phyloP scores from a whole-genome alignment of 1,140 invertebrate genomes.

The Bombus balteatus region DNA sequence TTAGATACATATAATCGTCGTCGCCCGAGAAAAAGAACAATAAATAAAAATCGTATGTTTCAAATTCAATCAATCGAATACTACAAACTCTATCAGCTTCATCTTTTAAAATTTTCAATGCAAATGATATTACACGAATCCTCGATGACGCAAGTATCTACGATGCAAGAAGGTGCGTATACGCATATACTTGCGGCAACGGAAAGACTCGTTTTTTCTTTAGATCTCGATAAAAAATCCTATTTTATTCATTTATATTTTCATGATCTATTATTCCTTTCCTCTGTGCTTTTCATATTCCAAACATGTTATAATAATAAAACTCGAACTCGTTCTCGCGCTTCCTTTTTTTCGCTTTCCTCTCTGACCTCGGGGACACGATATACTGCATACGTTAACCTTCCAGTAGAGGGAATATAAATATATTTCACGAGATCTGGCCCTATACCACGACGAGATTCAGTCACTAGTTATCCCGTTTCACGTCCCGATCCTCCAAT shows the following conservation, averaged over 20 bases:
- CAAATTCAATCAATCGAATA: too few species aligned
- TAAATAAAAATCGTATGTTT: neutral
- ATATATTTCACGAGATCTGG: neutral
- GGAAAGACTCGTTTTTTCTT: neutral
- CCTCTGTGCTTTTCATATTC: neutral
- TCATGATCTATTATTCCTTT: neutral
- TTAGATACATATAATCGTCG: neutral
- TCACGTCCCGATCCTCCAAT: neutral
- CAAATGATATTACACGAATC: neutral
- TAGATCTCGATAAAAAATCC: neutral
- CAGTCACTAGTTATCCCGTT: constrained; percentile 9
- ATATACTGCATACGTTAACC: neutral
- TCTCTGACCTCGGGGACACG: neutral
- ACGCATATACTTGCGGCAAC: neutral
- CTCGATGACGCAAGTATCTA: neutral
- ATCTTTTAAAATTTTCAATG: neutral
- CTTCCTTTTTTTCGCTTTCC: neutral
- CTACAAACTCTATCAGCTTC: neutral
- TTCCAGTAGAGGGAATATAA: neutral
- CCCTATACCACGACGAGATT: neutral
- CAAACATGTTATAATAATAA: neutral
- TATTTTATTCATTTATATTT: neutral
- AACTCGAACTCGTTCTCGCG: neutral
- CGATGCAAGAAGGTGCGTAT: too few species aligned
- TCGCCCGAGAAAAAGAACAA: neutral